These are phyloP conservation scores for Acropora yongei DNA, from an alignment of 64 coral and sea anemone genomes.

Conservation along the genomic window DNA sequence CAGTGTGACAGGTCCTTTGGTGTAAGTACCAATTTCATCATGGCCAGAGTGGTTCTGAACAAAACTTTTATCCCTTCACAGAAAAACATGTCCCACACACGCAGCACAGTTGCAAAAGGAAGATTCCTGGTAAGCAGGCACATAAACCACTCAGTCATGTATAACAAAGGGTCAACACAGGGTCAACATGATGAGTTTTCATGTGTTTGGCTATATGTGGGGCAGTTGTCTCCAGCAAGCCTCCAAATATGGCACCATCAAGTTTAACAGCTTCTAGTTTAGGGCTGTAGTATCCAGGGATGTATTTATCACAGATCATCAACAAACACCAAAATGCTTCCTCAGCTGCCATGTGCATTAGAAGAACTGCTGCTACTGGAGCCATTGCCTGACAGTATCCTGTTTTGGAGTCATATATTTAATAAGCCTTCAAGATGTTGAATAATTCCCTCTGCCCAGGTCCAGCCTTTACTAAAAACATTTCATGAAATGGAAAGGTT, in stretches of 20 bases:
- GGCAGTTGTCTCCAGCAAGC: slow-evolving; percentile 72
- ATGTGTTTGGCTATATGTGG: slow-evolving; percentile 93
- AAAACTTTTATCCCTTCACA: slow-evolving; percentile 99
- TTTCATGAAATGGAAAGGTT: slow-evolving; percentile 87
- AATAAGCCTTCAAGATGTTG: slow-evolving; percentile 88
- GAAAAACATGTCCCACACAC: slow-evolving; percentile 99
- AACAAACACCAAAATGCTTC: slow-evolving; percentile 96
- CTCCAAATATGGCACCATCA: slow-evolving; percentile 94
- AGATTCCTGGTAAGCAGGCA: slow-evolving; percentile 94
- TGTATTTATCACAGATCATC: slow-evolving; percentile 83
- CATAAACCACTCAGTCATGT: slow-evolving; percentile 99
- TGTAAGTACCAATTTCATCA: slow-evolving; percentile 89
- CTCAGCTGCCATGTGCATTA: slow-evolving; percentile 27
- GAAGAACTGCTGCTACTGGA: no score
- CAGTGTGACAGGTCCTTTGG: slow-evolving; percentile 67
- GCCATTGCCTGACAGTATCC: slow-evolving; percentile 70
- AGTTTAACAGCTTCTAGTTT: slow-evolving; percentile 92
- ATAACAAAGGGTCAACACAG: slow-evolving; percentile 98
- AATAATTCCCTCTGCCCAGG: slow-evolving; percentile 81
- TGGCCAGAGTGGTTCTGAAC: slow-evolving; percentile 94
- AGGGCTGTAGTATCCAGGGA: slow-evolving; percentile 86
- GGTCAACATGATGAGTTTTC: slow-evolving; percentile 81
- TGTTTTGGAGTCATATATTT: slow-evolving; percentile 69
- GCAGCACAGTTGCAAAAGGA: slow-evolving; percentile 93
- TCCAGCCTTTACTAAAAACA: slow-evolving; percentile 70